Base-by-base conservation (phyloP, 2,888 invertebrate genomes). In the Boloria euphrosyne region DNA sequence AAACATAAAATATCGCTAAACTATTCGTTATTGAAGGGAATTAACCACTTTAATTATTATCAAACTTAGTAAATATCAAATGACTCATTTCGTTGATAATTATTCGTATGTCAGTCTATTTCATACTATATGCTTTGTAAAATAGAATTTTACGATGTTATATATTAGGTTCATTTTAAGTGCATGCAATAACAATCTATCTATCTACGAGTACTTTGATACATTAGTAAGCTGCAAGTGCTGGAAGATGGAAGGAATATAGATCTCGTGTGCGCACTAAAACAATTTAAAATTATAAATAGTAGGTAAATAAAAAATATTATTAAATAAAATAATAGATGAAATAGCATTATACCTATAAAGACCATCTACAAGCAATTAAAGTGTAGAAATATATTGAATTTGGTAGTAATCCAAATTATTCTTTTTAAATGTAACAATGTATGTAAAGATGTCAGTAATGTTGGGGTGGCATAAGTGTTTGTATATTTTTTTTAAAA, bases 361-460 rank as follows among this genome's bases (percentile, higher is more conserved):
- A 27, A 57, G 46, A 44, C 17, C n/a, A 6, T 52, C 38, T 38
- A 59, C n/a, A 64, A 46, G 57, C 59, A 13, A 27, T 49, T 13
- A 47, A 58, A 31, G 44, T 57, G 46, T 62, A 54, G 50, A 53
- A 50, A 38, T 53, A 54, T 62, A 22, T 22, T 44, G 44, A 50
- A 4, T 22, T 55, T 16, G 52, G 46, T 51, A 38, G 57, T 49
- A 38, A 69, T 27, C 38, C 47, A 43, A 58, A 63, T 66, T 59
- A 59, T 17, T 55, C 22, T 59, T 49, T 44, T 62, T 65, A 47
- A 27, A 64, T 69, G 60, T 69, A 47, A 1, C 46, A 49, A 66
- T 69, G 66, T 66, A 49, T 62, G 59, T 64, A 46, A n/a, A 3
- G 50, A 38, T 64, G 68, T 70, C 46, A 58, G 43, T 18, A 3